Conservation (phyloP, 2,113 vertebrate genomes). For the Epinephelus cyanopodus region DNA sequence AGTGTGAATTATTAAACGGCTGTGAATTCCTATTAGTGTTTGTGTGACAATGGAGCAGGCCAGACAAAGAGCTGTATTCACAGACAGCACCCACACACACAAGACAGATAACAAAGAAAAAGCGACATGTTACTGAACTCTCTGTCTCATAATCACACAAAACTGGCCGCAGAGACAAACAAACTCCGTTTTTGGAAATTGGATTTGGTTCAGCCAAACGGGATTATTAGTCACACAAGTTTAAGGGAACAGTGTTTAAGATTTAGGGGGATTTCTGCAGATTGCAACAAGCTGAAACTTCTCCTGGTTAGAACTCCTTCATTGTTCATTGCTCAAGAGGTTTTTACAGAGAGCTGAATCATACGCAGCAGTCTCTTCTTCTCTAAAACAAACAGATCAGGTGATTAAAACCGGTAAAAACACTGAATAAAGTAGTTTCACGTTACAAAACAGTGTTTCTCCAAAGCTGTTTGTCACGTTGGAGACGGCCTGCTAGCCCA, state of each 20-base stretch:
- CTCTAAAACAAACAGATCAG: no score
- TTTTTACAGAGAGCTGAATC: no score
- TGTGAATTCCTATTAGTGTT: constrained; percentile 72
- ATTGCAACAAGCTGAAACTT: no score
- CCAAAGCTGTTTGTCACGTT: no score
- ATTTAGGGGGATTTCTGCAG: no score
- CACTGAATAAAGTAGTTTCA: no score
- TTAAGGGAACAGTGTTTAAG: constrained; percentile 1
- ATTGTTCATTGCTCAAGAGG: no score
- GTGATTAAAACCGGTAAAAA: no score
- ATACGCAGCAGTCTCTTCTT: no score
- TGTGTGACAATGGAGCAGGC: constrained; percentile 52
- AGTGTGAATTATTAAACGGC: constrained; percentile 81
- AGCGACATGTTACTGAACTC: constrained; percentile 1
- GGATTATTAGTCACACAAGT: constrained; percentile 37
- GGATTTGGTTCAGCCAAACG: constrained; percentile 16
- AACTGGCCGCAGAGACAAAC: constrained; percentile 1
- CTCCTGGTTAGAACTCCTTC: no score
- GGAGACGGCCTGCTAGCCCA: no score
- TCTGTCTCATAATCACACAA: constrained; percentile 5
- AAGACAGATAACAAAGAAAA: not conserved
- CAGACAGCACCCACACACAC: constrained; percentile 25
- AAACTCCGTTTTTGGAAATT: constrained; percentile 22
- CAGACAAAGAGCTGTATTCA: constrained; percentile 73
- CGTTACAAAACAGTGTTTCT: no score